phyloP scores from a whole-genome alignment of 2,888 invertebrate species.

The Nymphalis polychloros region DNA sequence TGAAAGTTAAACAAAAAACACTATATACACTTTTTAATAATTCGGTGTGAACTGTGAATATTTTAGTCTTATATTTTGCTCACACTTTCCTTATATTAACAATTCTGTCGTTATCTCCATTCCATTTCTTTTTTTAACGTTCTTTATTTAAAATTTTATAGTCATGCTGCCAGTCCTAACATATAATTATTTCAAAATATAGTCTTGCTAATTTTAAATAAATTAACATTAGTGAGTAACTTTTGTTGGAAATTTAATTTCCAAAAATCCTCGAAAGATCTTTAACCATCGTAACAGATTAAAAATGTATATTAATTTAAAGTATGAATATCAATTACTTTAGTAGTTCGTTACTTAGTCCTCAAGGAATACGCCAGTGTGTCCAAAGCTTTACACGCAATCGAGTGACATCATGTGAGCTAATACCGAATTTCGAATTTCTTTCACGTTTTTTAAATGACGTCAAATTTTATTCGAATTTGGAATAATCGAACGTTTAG shows the following conservation, averaged over 20 bases:
- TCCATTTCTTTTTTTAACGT: background rate
- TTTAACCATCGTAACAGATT: too few relatives aligned
- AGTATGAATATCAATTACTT: background rate
- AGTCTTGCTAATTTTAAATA: too few relatives aligned
- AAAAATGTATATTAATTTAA: too few relatives aligned
- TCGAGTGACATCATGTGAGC: background rate
- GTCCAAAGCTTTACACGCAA: constrained; percentile 6
- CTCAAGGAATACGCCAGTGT: background rate
- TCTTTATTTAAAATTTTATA: background rate
- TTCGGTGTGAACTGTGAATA: too few relatives aligned
- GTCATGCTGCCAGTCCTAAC: too few relatives aligned
- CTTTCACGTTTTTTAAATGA: background rate
- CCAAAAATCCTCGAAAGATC: too few relatives aligned
- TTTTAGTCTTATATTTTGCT: too few relatives aligned
- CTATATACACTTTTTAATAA: background rate
- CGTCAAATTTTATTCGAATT: background rate
- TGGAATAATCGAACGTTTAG: background rate
- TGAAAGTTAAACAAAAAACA: background rate
- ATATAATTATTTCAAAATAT: too few relatives aligned
- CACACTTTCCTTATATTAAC: too few relatives aligned
- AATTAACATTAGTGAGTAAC: too few relatives aligned
- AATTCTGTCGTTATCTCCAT: background rate
- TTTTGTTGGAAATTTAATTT: too few relatives aligned
- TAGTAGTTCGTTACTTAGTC: background rate
- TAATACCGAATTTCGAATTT: background rate